Percentiles rank a stretch among this genome's conserved stretches.
Evolutionary conservation across 2,113 vertebrate species (phyloP).

Genomic region (Ibidorhyncha struthersii): DNA sequence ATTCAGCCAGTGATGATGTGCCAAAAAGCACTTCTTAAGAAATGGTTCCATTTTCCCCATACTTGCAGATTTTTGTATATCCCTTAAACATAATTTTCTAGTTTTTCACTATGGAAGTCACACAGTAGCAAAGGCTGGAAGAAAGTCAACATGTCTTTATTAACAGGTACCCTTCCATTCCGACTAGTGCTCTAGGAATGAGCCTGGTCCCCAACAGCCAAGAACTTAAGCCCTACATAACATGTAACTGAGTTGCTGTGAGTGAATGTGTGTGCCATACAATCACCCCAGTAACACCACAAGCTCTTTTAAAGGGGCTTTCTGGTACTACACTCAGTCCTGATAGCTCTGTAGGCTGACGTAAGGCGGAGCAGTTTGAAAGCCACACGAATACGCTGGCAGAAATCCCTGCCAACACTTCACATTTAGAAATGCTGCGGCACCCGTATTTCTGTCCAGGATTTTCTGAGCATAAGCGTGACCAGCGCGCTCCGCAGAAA

Average conservation of each 20-base stretch:
- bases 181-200: background rate
- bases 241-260: background rate
- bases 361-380: background rate
- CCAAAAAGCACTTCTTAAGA: background rate
- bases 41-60: fast-evolving
- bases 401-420: background rate
- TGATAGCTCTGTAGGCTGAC: background rate
- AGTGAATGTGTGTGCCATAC: background rate
- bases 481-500: background rate
- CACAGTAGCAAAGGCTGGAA: background rate
- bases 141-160: background rate
- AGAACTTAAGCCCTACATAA: background rate
- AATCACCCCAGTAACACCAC: background rate
- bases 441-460: background rate
- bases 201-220: background rate
- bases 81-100: background rate
- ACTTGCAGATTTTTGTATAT: background rate
- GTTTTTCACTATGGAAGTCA: background rate
- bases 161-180: background rate
- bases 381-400: fast-evolving
- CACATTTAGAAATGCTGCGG: background rate
- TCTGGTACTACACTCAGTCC: background rate
- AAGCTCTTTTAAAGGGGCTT: background rate
- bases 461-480: background rate
- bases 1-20: background rate